These are phyloP conservation scores for Arctocebus calabarensis DNA, from an alignment of 2,797 vertebrate genomes.

Conservation along the genomic window DNA sequence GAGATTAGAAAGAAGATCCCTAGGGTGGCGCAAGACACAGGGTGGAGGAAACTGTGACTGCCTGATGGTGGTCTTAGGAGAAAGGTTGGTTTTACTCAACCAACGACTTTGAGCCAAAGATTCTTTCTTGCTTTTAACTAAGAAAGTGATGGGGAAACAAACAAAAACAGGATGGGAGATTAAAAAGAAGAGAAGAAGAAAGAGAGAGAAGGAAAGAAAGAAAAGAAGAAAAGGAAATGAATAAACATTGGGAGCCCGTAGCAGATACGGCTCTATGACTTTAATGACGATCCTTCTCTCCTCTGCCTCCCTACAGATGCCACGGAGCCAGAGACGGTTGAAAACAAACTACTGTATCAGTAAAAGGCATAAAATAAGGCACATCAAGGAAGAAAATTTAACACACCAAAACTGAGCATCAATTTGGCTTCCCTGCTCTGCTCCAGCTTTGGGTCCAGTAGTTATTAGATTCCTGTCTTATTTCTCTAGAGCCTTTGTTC, in stretches of 20 bases:
- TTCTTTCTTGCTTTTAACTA: background rate
- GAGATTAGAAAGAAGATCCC: background rate
- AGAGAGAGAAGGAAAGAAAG: background rate
- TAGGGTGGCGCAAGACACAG: background rate
- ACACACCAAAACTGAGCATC: background rate
- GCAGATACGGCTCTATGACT: background rate
- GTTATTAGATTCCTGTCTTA: background rate
- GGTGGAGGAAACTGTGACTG: background rate
- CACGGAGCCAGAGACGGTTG: background rate
- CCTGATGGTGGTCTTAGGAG: background rate
- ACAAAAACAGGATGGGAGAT: background rate
- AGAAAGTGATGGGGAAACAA: background rate
- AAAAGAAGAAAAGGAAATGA: background rate
- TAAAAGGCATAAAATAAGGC: background rate
- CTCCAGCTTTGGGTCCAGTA: background rate
- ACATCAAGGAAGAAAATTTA: conserved; percentile 2
- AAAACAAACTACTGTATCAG: background rate
- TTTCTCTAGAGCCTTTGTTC: background rate
- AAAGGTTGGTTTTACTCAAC: background rate
- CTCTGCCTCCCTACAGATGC: background rate
- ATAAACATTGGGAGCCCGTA: background rate
- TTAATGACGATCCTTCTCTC: background rate
- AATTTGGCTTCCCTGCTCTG: background rate
- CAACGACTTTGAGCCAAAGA: background rate
- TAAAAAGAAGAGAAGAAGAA: rapidly evolving